Percentiles rank a stretch among this genome's conserved stretches.
These are phyloP conservation scores for Furnarius figulus DNA, from an alignment of 2,113 vertebrate genomes.

Conservation along the genomic window DNA sequence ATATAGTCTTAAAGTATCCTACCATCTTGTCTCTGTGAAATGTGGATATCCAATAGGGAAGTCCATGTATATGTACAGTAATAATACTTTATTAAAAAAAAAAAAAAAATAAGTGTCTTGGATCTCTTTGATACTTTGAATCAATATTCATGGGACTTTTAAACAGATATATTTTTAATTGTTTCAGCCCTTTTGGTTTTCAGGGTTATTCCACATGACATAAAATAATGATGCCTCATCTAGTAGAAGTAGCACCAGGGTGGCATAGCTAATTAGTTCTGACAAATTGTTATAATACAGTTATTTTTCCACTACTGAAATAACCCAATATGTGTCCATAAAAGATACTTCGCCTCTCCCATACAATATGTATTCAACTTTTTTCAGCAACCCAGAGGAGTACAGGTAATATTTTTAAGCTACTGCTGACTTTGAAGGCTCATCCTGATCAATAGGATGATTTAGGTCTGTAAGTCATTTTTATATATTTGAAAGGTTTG, in stretches of 20 bases:
- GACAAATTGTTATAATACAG: not conserved
- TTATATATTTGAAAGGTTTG: not conserved
- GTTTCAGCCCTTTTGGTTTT: not conserved
- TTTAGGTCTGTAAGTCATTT: not conserved
- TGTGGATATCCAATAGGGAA: not conserved
- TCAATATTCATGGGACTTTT: not conserved
- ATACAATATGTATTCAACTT: not conserved
- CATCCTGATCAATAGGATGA: not conserved
- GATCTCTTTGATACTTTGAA: not conserved
- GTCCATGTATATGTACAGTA: not conserved
- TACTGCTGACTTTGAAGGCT: not conserved
- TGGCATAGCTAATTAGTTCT: not conserved
- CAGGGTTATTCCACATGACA: not conserved
- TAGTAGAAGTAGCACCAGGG: fast-evolving
- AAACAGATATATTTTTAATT: not conserved
- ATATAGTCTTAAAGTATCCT: not conserved
- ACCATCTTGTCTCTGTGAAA: not conserved
- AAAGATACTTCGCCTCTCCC: not conserved
- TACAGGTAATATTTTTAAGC: not conserved
- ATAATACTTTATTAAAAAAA: not conserved
- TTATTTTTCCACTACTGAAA: not conserved
- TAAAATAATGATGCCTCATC: not conserved
- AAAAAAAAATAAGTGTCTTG: not conserved
- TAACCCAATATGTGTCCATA: not conserved
- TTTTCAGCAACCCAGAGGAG: not conserved